phyloP scores from a whole-genome alignment of 2,113 vertebrate species.

The Poeciliopsis retropinna region DNA sequence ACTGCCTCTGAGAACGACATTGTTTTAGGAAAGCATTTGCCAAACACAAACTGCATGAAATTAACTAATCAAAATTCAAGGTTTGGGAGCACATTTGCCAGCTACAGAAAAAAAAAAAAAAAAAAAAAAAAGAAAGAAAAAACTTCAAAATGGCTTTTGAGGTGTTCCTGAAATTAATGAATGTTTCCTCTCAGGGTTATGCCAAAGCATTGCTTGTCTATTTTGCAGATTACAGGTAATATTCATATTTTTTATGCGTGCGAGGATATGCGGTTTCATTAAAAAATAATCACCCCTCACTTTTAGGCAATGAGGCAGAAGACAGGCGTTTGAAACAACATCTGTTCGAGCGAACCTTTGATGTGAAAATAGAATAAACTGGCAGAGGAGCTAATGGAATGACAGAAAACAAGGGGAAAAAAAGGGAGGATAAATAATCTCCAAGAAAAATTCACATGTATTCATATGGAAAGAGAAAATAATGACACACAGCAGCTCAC shows the following conservation, averaged over 20 bases:
- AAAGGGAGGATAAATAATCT: conserved; percentile 68
- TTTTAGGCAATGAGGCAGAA: conserved; percentile 80
- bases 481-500: conserved; percentile 56
- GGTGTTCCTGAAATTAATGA: conserved; percentile 60
- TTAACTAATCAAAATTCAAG: conserved; percentile 76
- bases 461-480: conserved; percentile 56
- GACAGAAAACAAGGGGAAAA: conserved; percentile 58
- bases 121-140: conserved; percentile 11
- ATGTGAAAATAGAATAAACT: conserved; percentile 79
- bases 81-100: conserved; percentile 64
- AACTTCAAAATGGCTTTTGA: conserved; percentile 68
- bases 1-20: conserved; percentile 66
- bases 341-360: conserved; percentile 79
- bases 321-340: conserved; percentile 80
- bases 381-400: conserved; percentile 74
- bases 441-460: conserved; percentile 66
- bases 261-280: conserved; percentile 70
- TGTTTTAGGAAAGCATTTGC: conserved; percentile 59
- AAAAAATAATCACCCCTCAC: conserved; percentile 81
- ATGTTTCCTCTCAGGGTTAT: conserved; percentile 55
- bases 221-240: conserved; percentile 74
- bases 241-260: conserved; percentile 29
- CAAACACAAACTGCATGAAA: conserved; percentile 69
- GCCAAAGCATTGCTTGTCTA: conserved; percentile 66
- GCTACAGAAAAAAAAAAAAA: conserved; percentile 35